Percentiles rank a stretch among this genome's conserved stretches.
Conservation (phyloP, 2,888 invertebrate species). For the Zaprionus lineosus region DNA sequence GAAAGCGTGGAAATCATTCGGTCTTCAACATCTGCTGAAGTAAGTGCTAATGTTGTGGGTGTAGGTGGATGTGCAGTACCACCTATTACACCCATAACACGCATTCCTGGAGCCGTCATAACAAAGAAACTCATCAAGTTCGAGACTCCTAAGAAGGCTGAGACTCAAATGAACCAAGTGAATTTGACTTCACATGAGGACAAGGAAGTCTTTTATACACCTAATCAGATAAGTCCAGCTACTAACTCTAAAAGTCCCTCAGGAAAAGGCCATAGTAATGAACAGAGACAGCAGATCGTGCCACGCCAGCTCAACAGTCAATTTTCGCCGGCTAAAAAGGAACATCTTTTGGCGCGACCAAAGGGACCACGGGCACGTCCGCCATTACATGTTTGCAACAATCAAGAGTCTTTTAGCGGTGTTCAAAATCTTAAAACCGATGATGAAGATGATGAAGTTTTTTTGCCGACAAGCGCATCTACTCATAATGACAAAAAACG, state of each 20-base stretch:
- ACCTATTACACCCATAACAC: slow-evolving; percentile 73
- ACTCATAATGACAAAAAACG: slow-evolving; percentile 53
- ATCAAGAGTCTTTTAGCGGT: slow-evolving; percentile 39
- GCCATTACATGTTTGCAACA: slow-evolving; percentile 49
- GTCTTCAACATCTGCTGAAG: slow-evolving; percentile 68
- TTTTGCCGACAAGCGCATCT: slow-evolving; percentile 53
- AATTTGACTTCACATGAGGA: slow-evolving; percentile 25
- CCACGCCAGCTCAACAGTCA: slow-evolving; percentile 58
- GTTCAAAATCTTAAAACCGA: slow-evolving; percentile 58
- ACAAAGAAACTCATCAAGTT: slow-evolving; percentile 80
- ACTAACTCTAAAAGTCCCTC: background rate
- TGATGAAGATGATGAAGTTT: slow-evolving; percentile 56
- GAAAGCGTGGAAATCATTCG: slow-evolving; percentile 80
- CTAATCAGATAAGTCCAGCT: slow-evolving; percentile 34
- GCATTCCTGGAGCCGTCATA: slow-evolving; percentile 69
- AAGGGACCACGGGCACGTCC: slow-evolving; percentile 51
- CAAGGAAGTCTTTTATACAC: slow-evolving; percentile 66
- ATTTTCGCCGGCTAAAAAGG: slow-evolving; percentile 38
- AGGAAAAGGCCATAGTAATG: background rate
- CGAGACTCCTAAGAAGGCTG: slow-evolving; percentile 74
- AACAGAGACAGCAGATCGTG: slow-evolving; percentile 37
- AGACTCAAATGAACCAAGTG: slow-evolving; percentile 2
- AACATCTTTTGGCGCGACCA: slow-evolving; percentile 15
- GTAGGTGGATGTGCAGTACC: slow-evolving; percentile 13
- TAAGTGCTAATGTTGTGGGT: slow-evolving; percentile 50